Base-by-base conservation (phyloP, 2,888 invertebrate genomes). In the Linnaemya vulpina region DNA sequence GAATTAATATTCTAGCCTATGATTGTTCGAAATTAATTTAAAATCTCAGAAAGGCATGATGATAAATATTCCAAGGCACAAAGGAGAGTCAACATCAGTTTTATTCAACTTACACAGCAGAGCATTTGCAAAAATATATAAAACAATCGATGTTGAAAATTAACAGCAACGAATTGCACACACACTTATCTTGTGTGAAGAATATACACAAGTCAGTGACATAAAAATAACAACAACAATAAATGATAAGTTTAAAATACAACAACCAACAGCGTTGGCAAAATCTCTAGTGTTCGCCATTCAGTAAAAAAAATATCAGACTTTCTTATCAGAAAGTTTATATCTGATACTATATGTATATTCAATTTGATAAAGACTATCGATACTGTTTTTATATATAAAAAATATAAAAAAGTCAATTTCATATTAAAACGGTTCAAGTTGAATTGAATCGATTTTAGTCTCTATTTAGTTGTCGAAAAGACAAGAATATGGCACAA, bases 401-500 rank as follows among this genome's bases (percentile, higher is more conserved):
- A 17, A 4, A 17, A 49, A 49, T 17, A 49, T 1, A 49, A 58
- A 43, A 62, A n/a, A 35, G 15, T 46, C 17, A 43, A 53, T 43
- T 35, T 51, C 13, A 71, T 38, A n/a, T 15, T 51, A 38, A 43
- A 67, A 58, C 40, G 9, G 10, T 46, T 17, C 3, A 38, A 63
- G 25, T 8, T 17, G 8, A 38, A 63, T 25, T 8, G n/a, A 20
- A 63, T 55, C 15, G 17, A 76, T 60, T 43, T 79, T 58, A 78
- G 74, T 84, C 49, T 38, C 17, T 25, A 10, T 62, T 62, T 22
- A 17, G 22, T 46, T 17, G 49, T 71, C 46, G 13, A 46, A 13
- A 51, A 13, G n/a, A 20, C 8, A 35, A 4, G 20, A 76, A 62
- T 17, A 84, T 84, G 84, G 49, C 84, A 8, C 22, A 85, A 17